Evolutionary conservation across 1,140 invertebrate species (phyloP).

Genomic region (Doryteuthis pealeii): DNA sequence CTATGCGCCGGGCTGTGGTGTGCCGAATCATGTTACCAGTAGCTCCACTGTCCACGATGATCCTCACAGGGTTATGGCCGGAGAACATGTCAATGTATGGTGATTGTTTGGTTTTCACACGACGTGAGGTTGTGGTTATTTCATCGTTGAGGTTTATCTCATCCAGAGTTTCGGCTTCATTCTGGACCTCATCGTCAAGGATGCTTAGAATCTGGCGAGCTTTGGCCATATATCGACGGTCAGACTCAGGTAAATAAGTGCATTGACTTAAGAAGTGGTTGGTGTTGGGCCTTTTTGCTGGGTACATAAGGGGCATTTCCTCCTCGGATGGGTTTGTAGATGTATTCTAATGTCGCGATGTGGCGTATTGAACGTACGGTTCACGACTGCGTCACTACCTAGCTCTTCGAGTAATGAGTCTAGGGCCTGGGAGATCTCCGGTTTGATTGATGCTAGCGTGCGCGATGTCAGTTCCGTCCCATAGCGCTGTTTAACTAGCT

Average conservation of each 20-base stretch:
- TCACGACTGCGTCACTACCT: too few species aligned
- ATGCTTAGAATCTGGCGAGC: neutral
- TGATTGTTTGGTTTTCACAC: constrained; percentile 16
- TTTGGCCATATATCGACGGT: constrained; percentile 13
- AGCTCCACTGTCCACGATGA: constrained; percentile 24
- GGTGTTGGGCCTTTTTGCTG: neutral
- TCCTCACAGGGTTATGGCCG: constrained; percentile 10
- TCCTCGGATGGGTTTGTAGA: too few species aligned
- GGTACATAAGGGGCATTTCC: neutral
- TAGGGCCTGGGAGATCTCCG: too few species aligned
- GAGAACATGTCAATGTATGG: constrained; percentile 20
- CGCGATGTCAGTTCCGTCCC: too few species aligned
- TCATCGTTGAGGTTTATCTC: too few species aligned
- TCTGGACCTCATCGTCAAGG: constrained; percentile 13
- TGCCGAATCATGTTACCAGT: constrained; percentile 20
- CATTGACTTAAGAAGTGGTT: constrained; percentile 12
- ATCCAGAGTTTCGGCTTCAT: too few species aligned
- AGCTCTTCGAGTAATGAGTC: too few species aligned
- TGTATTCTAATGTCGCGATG: too few species aligned
- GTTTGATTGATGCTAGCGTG: too few species aligned
- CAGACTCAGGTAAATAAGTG: constrained; percentile 15
- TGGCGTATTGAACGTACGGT: too few species aligned
- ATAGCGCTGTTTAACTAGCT: too few species aligned
- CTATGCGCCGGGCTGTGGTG: constrained; percentile 18
- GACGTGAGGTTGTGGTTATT: too few species aligned